phyloP scores from a whole-genome alignment of 2,888 invertebrate species.

The Cataglyphis altisquamis region DNA sequence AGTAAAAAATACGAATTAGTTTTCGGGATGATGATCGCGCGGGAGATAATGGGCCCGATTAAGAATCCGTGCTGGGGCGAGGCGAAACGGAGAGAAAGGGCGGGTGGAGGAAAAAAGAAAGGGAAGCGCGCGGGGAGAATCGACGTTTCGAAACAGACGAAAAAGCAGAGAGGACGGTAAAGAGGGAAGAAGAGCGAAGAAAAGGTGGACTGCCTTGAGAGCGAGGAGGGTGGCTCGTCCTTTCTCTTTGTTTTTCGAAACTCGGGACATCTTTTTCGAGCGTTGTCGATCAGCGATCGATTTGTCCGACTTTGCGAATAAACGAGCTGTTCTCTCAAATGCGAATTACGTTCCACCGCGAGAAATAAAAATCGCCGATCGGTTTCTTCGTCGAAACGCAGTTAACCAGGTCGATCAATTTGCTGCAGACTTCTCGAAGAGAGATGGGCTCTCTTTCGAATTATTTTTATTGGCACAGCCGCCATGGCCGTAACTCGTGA shows the following conservation, averaged over 20 bases:
- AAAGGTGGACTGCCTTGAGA: slow-evolving; percentile 72
- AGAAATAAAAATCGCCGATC: slow-evolving; percentile 41
- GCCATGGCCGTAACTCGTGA: slow-evolving; percentile 15
- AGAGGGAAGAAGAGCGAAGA: slow-evolving; percentile 25
- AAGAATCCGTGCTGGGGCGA: slow-evolving; percentile 82
- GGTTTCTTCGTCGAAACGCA: slow-evolving; percentile 33
- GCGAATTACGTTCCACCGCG: slow-evolving; percentile 50
- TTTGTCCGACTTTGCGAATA: slow-evolving; percentile 35
- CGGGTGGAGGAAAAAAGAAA: slow-evolving; percentile 66
- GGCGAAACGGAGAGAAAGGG: slow-evolving; percentile 70
- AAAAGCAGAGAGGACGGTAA: slow-evolving; percentile 40
- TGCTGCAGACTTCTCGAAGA: slow-evolving; percentile 25
- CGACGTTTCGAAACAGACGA: slow-evolving; percentile 44
- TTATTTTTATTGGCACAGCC: slow-evolving; percentile 27
- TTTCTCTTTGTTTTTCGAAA: slow-evolving; percentile 74
- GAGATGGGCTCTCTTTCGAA: slow-evolving; percentile 10
- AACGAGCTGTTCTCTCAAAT: slow-evolving; percentile 37
- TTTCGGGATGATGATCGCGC: slow-evolving; percentile 86
- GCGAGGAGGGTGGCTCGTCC: slow-evolving; percentile 73
- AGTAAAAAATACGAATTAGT: slow-evolving; percentile 86
- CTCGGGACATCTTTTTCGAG: slow-evolving; percentile 71
- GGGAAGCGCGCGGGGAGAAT: slow-evolving; percentile 56
- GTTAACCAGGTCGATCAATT: slow-evolving; percentile 39
- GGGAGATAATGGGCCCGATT: slow-evolving; percentile 86
- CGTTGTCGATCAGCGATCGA: slow-evolving; percentile 53